Evolutionary conservation across 2,888 invertebrate species (phyloP), one percentile per base, ranked within the genome.

Genomic region (Magallana nippona): DNA sequence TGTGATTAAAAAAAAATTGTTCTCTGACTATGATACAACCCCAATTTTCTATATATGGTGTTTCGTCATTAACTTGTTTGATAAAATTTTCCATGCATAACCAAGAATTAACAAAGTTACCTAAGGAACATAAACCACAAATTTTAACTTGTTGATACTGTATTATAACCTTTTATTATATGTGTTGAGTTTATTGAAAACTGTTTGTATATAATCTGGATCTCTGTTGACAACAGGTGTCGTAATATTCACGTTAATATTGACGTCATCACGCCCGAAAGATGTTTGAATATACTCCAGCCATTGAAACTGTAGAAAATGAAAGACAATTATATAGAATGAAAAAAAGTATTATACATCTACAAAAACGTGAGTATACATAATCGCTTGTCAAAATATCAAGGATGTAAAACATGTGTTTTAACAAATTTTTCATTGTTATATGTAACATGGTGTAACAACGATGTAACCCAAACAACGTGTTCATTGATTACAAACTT

Each of bases 161-260:
- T 63, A 13, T 63, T 2, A 22, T 27, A 27, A 1, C 63, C 63
- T 63, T 63, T 63, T 63, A 15, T 22, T 15, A 27, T 63, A 11
- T 22, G 11, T 22, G 27, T 11, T 32, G 27, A 88, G 58, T 32
- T 83, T 81, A 19, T 81, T 62, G 1, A 86, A 62, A 11, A 87
- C 63, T 17, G 83, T 78, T 13, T 63, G 56, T 10, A 87, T 79
- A 79, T 88, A 88, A 13, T 83, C 84, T 2, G 87, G 85, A 55
- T 87, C 85, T 79, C 85, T 85, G 15, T 85, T 86, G 19, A 88
- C 81, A 19, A 88, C 81, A 3, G 80, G 62, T 77, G 87, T 87
- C 55, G 55, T 62, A 5, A 27, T 55, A 3, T 22, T 63, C 8
- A 88, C 78, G 3, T 44, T 17, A 17, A 84, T 83, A 11, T 82